Evolutionary conservation across 2,113 vertebrate genomes (phyloP).

Genomic region (Corythaixoides concolor): DNA sequence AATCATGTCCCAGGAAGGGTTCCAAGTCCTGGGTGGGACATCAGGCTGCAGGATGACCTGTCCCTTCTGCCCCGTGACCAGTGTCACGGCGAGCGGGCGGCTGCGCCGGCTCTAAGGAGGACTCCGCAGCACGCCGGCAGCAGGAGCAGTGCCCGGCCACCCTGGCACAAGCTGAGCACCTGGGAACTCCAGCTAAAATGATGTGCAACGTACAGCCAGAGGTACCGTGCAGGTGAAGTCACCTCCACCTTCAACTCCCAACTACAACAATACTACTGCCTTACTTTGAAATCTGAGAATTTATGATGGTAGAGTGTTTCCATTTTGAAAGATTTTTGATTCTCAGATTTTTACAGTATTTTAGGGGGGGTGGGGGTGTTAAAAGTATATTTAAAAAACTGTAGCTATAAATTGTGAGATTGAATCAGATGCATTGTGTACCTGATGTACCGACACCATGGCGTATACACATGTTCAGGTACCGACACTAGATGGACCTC

Average conservation of each 20-base stretch:
- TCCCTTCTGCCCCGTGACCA: neutral
- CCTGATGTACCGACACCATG: no score
- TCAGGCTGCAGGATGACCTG: neutral
- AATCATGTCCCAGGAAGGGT: neutral
- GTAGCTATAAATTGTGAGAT: neutral
- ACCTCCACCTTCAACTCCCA: neutral
- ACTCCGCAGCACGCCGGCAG: neutral
- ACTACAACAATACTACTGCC: neutral
- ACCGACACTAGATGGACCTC: neutral
- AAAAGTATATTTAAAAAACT: neutral
- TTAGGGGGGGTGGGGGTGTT: fast-evolving
- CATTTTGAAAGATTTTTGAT: neutral
- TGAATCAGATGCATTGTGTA: neutral
- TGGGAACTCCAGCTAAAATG: fast-evolving
- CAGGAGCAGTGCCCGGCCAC: neutral
- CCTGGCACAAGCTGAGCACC: fast-evolving
- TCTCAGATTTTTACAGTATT: neutral
- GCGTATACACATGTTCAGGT: no score
- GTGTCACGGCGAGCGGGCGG: no score
- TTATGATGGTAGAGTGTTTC: neutral
- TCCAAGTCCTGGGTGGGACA: no score
- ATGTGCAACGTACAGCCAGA: fast-evolving
- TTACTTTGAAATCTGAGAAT: neutral
- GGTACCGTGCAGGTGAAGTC: fast-evolving
- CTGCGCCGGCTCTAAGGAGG: neutral